Percentiles rank a stretch among this genome's conserved stretches.
phyloP scores from a whole-genome alignment of 2,113 vertebrate genomes.

The Oryctolagus cuniculus region mOryCun1.1 NC_091439.1:12272001-12272500 shows the following conservation, averaged over 20 bases:
- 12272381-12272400: slow-evolving; percentile 29
- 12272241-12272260: too few species aligned
- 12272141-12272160: too few species aligned
- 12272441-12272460: slow-evolving; percentile 26
- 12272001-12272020: background rate
- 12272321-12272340: background rate
- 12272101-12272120: background rate
- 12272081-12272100: background rate
- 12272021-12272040: background rate
- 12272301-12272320: background rate
- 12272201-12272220: background rate
- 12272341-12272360: background rate
- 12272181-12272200: too few species aligned
- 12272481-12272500: background rate
- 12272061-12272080: background rate
- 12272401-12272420: background rate
- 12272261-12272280: too few species aligned
- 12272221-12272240: background rate
- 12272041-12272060: background rate
- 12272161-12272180: background rate
- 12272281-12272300: background rate
- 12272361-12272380: background rate
- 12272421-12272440: background rate
- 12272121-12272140: too few species aligned
- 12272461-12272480: slow-evolving; percentile 34